Evolutionary conservation across 2,888 invertebrate species (phyloP).

Genomic region (Allacma fusca): DNA sequence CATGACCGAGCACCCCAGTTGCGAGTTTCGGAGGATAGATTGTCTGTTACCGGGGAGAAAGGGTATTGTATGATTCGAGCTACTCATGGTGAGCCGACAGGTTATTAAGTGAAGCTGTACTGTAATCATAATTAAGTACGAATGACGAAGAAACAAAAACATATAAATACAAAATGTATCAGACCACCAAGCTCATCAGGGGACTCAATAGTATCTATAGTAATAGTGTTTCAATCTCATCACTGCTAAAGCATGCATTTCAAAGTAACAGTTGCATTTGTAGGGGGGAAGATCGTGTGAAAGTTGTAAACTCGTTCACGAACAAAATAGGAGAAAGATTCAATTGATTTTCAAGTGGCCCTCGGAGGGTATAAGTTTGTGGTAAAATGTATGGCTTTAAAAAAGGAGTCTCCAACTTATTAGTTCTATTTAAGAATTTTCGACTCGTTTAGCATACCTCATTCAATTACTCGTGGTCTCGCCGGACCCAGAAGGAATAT

Average conservation of each 20-base stretch:
- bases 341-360: conserved; percentile 17
- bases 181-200: background rate
- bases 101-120: too few species aligned
- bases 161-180: background rate
- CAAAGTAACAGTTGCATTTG: background rate
- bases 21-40: conserved; percentile 87
- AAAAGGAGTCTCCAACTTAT: too few species aligned
- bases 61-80: conserved; percentile 96
- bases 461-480: too few species aligned
- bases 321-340: background rate
- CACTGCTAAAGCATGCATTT: too few species aligned
- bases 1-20: conserved; percentile 95
- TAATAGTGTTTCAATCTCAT: background rate
- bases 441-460: too few species aligned
- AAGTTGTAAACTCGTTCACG: background rate
- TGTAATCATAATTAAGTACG: too few species aligned
- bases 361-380: background rate
- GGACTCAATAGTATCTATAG: background rate
- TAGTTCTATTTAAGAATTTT: too few species aligned
- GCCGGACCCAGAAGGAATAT: too few species aligned
- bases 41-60: conserved; percentile 94
- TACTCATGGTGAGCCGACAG: conserved; percentile 91
- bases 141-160: too few species aligned
- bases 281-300: conserved; percentile 16
- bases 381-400: too few species aligned